phyloP scores from a whole-genome alignment of 2,888 invertebrate species.

The Scotopteryx bipunctaria region DNA sequence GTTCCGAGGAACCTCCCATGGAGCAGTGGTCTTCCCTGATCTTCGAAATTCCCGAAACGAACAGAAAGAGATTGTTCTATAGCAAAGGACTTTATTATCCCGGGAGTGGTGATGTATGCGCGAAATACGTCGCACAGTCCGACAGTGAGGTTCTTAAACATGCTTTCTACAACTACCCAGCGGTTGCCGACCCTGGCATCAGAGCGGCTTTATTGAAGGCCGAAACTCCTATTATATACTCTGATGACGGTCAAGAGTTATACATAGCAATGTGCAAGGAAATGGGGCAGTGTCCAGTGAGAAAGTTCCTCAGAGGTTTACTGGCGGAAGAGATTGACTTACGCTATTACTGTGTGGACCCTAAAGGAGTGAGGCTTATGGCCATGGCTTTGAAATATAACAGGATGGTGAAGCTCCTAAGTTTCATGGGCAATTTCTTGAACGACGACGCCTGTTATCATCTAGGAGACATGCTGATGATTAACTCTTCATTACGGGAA shows the following conservation, averaged over 20 bases:
- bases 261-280: constrained; percentile 62
- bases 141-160: constrained; percentile 61
- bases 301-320: constrained; percentile 52
- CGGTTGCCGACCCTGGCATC: constrained; percentile 66
- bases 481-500: constrained; percentile 52
- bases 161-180: constrained; percentile 63
- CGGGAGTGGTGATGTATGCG: constrained; percentile 63
- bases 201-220: constrained; percentile 52
- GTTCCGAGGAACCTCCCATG: constrained; percentile 61
- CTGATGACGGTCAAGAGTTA: constrained; percentile 64
- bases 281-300: constrained; percentile 58
- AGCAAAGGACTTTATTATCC: constrained; percentile 53
- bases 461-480: constrained; percentile 59
- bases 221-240: constrained; percentile 44
- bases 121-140: constrained; percentile 57
- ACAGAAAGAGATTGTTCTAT: constrained; percentile 46
- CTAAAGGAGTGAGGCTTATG: constrained; percentile 63
- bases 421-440: constrained; percentile 64
- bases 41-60: constrained; percentile 42
- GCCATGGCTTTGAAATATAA: constrained; percentile 58
- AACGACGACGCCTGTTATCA: constrained; percentile 63
- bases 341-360: constrained; percentile 62
- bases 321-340: constrained; percentile 56
- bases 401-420: constrained; percentile 50
- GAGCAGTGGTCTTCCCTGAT: constrained; percentile 66